Conservation (phyloP, 2,888 invertebrate genomes). For the Elmis aenea region DNA sequence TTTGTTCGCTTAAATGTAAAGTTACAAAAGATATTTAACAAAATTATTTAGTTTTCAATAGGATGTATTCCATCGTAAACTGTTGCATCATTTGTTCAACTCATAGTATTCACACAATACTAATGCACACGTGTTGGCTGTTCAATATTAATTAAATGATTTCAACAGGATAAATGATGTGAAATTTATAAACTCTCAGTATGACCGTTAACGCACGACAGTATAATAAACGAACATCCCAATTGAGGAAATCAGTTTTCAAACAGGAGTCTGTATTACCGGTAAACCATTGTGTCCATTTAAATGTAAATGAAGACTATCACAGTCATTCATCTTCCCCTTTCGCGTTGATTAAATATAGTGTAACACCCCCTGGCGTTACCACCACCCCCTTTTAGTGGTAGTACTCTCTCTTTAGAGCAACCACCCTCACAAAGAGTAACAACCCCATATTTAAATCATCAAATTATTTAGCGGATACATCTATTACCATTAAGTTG, state of each 20-base stretch:
- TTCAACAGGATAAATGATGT: neutral
- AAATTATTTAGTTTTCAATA: no score
- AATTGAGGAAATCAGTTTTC: conserved; percentile 35
- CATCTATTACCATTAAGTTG: conserved; percentile 44
- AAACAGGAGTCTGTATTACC: conserved; percentile 34
- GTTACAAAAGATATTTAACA: no score
- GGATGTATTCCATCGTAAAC: no score
- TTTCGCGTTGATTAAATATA: conserved; percentile 34
- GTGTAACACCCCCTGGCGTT: conserved; percentile 34
- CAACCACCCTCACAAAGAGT: conserved; percentile 27
- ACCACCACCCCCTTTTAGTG: conserved; percentile 24
- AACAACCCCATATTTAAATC: conserved; percentile 34
- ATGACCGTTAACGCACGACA: conserved; percentile 2
- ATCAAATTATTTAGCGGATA: conserved; percentile 38
- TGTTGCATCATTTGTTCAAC: no score
- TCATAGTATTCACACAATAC: no score
- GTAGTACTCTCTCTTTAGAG: conserved; percentile 26
- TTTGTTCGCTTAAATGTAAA: no score
- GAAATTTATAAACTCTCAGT: conserved; percentile 1
- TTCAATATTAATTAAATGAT: no score
- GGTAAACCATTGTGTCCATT: conserved; percentile 42
- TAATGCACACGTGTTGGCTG: no score
- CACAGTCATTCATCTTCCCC: conserved; percentile 30
- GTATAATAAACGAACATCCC: conserved; percentile 18
- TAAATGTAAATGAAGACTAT: conserved; percentile 41